These are phyloP conservation scores for Machaerirhynchus nigripectus DNA, from an alignment of 2,113 vertebrate species.

Conservation along the genomic window DNA sequence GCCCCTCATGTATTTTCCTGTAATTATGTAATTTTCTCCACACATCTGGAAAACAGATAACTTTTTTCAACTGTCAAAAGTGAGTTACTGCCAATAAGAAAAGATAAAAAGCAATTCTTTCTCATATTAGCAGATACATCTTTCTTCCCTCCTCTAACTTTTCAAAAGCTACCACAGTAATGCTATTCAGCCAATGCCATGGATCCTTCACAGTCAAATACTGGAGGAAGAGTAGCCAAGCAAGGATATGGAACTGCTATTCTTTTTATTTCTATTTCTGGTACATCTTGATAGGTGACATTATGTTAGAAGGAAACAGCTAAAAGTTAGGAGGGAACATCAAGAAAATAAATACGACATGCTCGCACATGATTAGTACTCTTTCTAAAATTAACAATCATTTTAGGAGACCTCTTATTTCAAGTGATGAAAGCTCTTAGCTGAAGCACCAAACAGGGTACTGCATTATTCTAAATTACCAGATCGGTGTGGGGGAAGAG, in stretches of 20 bases:
- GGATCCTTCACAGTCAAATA: background rate
- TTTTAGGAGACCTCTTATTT: background rate
- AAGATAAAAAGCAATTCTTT: background rate
- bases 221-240: background rate
- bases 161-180: background rate
- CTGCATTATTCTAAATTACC: background rate
- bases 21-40: background rate
- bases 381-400: background rate
- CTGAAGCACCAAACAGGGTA: background rate
- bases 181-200: background rate
- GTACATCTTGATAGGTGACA: background rate
- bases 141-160: background rate
- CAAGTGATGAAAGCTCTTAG: background rate
- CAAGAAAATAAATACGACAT: background rate
- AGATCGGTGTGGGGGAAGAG: accelerated
- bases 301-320: background rate
- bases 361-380: background rate
- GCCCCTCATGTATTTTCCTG: background rate
- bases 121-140: background rate
- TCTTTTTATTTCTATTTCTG: background rate
- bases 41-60: background rate
- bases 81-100: background rate
- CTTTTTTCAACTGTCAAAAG: background rate
- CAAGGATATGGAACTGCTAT: background rate
- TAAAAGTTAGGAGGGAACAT: background rate